Evolutionary conservation across 2,888 invertebrate genomes (phyloP).

Genomic region (Amaurobius ferox): DNA sequence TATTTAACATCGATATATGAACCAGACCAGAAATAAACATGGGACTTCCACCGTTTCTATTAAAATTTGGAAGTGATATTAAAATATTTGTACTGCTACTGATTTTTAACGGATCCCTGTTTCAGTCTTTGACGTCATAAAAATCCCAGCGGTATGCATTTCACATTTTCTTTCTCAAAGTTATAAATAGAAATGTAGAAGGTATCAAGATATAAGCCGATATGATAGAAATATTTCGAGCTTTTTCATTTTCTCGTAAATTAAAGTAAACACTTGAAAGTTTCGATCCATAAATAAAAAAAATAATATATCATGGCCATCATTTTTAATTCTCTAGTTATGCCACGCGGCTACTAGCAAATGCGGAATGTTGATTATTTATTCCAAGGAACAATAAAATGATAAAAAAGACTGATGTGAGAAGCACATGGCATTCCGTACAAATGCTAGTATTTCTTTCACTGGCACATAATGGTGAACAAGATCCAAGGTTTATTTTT

Average conservation of each 20-base stretch:
- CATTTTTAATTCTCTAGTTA: too few species aligned
- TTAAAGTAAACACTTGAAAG: slow-evolving; percentile 6
- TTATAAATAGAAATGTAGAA: neutral
- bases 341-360: too few species aligned
- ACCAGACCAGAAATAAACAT: too few species aligned
- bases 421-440: too few species aligned
- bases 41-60: neutral
- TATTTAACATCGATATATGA: too few species aligned
- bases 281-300: neutral
- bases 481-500: too few species aligned
- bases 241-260: neutral
- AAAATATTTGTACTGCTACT: neutral
- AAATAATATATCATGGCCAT: neutral
- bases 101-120: neutral
- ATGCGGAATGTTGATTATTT: too few species aligned
- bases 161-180: neutral
- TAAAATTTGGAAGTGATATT: neutral
- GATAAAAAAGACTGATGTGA: too few species aligned
- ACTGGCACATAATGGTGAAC: too few species aligned
- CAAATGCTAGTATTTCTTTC: too few species aligned
- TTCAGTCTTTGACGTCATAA: neutral
- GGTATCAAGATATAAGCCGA: slow-evolving; percentile 3
- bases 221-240: neutral
- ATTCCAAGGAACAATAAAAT: too few species aligned
- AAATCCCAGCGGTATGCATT: neutral